Evolutionary conservation across 2,797 vertebrate genomes (phyloP).

Genomic region (Gymnocypris eckloni): DNA sequence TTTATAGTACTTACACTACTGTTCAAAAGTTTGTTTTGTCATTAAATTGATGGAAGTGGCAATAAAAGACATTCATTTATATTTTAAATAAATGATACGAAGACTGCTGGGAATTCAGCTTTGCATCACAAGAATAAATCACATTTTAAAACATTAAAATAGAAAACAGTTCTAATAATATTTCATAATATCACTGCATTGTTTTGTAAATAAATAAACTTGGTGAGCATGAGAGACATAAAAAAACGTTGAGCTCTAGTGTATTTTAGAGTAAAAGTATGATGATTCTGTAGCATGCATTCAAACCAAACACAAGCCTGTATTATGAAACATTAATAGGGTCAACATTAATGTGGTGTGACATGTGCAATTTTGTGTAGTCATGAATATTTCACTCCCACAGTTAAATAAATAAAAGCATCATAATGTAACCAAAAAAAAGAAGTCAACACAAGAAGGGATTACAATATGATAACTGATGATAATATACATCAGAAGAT

Average conservation of each 20-base stretch:
- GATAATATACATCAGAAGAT: neutral
- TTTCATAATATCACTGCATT: neutral
- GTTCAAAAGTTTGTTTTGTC: neutral
- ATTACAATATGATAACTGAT: neutral
- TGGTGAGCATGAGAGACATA: neutral
- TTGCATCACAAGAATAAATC: neutral
- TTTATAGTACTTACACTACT: neutral
- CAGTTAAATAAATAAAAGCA: neutral
- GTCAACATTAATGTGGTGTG: no score
- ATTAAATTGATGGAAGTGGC: neutral
- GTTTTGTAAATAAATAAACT: neutral
- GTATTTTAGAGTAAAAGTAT: neutral
- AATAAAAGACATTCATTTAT: no score
- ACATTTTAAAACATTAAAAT: neutral
- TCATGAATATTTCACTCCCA: no score
- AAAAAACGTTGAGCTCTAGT: neutral
- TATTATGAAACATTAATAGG: no score
- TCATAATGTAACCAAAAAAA: neutral
- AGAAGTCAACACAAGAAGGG: neutral
- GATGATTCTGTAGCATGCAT: neutral
- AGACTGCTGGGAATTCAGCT: neutral
- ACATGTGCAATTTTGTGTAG: no score
- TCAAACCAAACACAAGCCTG: neutral
- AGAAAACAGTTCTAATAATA: neutral
- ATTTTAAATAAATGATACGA: no score